phyloP scores from a whole-genome alignment of 2,113 vertebrate species.

The Etheostoma cragini region DNA sequence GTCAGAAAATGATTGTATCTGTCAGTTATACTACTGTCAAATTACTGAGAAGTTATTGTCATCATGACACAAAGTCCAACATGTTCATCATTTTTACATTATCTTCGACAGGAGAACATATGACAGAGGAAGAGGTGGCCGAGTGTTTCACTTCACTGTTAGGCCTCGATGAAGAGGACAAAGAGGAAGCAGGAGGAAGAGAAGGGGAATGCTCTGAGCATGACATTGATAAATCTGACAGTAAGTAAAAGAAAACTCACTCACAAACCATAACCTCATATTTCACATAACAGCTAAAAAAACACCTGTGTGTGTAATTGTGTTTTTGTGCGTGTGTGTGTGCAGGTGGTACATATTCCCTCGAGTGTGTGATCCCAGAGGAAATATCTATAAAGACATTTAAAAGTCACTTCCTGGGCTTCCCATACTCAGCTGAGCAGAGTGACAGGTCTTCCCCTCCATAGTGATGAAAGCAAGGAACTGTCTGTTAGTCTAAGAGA shows the following conservation, averaged over 20 bases:
- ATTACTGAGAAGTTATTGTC: constrained; percentile 13
- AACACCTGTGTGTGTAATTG: constrained; percentile 11
- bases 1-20: not conserved
- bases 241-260: constrained; percentile 69
- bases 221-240: constrained; percentile 48
- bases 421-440: constrained; percentile 63
- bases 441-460: not conserved
- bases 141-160: constrained; percentile 86
- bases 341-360: constrained; percentile 72
- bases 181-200: constrained; percentile 8
- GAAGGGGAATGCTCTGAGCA: constrained; percentile 44
- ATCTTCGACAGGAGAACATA: constrained; percentile 87
- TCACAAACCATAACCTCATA: not conserved
- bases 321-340: constrained; percentile 20
- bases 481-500: constrained; percentile 51
- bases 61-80: not conserved
- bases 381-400: constrained; percentile 89
- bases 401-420: constrained; percentile 86
- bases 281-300: not conserved
- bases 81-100: not conserved
- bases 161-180: constrained; percentile 75
- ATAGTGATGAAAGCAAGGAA: constrained; percentile 24
- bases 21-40: not conserved
- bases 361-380: constrained; percentile 86
- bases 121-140: constrained; percentile 90